Evolutionary conservation across 2,113 vertebrate species (phyloP), one percentile per base, ranked within the genome.

Genomic region (Pampusana beccarii): DNA sequence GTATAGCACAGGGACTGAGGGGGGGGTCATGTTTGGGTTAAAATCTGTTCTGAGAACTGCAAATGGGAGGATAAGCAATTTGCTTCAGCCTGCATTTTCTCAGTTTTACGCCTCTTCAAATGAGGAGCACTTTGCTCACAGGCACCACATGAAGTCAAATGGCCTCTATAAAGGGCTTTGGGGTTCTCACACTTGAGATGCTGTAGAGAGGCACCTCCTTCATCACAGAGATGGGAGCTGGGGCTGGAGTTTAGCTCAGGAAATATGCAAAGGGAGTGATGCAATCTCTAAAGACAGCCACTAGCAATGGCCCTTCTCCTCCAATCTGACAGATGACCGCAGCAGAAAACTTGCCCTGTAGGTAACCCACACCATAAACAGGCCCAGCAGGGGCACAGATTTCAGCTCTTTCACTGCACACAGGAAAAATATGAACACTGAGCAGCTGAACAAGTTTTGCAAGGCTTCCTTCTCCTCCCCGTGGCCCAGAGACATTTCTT

Each of bases 381-480:
- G 80, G 67, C 86, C 74, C 87, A 92, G 95, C 88, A 77, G 94
- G 93, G 81, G 34, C 70, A 93, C 34, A 56, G 71, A 62, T 62
- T 79, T 85, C 93, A 89, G 72, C 78, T 75, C 10, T 0, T 42
- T 94, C 95, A 70, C 87, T 71, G 67, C 87, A 94, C 81, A 84
- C 46, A 50, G 33, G 80, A 58, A 75, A 86, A 86, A 92, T 29
- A 75, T 5, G 40, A 93, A 70, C 62, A 51, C 19, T 2, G 54
- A 93, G 80, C 90, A 95, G 93, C 86, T 87, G 81, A 91, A 92
- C 61, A 64, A 77, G 61, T 88, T 91, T 95, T 86, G 78, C 90
- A 88, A 94, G 88, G 79, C 48, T 88, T 82, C 48, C 38, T 46
- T 81, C 65, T 95, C 51, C 36, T 70, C 62, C 36, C 38, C 28